A percentile compares a stretch with the other conserved stretches of the same genome.
Conservation (phyloP, 2,113 vertebrate genomes). For the Labrus mixtus region DNA sequence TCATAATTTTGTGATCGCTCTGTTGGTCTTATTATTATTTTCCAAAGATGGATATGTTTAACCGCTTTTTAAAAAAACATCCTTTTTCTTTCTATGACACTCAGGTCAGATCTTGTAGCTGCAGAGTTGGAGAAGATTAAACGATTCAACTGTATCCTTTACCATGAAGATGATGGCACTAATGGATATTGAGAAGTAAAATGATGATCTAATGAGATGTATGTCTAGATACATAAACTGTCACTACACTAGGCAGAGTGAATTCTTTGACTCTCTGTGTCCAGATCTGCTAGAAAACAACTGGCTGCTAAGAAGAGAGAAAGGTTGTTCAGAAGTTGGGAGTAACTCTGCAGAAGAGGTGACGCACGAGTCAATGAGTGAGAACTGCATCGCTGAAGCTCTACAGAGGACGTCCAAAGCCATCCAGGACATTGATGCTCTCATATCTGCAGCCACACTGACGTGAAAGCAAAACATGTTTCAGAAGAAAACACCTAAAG, state of each 20-base stretch:
- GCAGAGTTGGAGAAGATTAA: constrained; percentile 83
- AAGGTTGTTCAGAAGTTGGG: neutral
- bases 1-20: constrained; percentile 1
- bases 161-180: neutral
- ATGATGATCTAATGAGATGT: neutral
- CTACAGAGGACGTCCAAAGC: constrained; percentile 77
- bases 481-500: too few relatives aligned
- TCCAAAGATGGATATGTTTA: too few relatives aligned
- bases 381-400: constrained; percentile 65
- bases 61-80: too few relatives aligned
- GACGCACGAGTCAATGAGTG: constrained; percentile 21
- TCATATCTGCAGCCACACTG: constrained; percentile 55
- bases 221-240: neutral
- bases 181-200: neutral
- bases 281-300: constrained; percentile 80
- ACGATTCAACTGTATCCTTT: constrained; percentile 84
- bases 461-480: constrained; percentile 21
- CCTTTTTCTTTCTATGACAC: neutral
- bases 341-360: constrained; percentile 6
- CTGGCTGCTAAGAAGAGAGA: constrained; percentile 34
- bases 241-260: neutral
- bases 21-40: neutral
- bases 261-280: constrained; percentile 59
- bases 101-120: constrained; percentile 72
- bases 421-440: constrained; percentile 78